Evolutionary conservation across 2,797 vertebrate genomes (phyloP).

Genomic region (Diglossa cyanea): DNA sequence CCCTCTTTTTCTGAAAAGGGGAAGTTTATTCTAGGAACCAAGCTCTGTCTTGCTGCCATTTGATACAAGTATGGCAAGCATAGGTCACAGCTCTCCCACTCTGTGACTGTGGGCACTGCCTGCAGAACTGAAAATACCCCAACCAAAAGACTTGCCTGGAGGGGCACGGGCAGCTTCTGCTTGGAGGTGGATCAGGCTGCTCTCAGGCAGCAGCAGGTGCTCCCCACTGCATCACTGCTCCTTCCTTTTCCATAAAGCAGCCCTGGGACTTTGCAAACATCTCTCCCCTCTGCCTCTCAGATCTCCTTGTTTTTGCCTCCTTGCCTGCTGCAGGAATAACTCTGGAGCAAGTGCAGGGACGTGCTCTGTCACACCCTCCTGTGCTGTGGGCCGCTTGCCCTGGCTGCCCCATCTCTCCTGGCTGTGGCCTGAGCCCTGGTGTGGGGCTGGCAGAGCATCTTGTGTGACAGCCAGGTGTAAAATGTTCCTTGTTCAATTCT

Average conservation of each 20-base stretch:
- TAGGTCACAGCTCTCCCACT: rapidly evolving
- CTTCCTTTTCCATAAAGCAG: background rate
- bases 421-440: background rate
- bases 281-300: background rate
- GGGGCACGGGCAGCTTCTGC: background rate
- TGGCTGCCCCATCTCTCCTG: background rate
- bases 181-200: background rate
- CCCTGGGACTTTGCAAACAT: background rate
- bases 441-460: background rate
- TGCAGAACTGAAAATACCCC: background rate
- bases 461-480: background rate
- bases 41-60: rapidly evolving
- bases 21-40: background rate
- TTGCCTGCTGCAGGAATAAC: background rate
- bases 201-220: background rate
- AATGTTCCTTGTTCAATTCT: background rate
- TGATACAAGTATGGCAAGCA: background rate
- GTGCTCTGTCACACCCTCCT: rapidly evolving
- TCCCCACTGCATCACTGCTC: rapidly evolving
- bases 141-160: background rate
- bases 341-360: background rate
- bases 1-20: background rate
- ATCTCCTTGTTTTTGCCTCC: rapidly evolving
- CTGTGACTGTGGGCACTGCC: background rate
- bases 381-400: background rate